Conservation (phyloP, 2,797 vertebrate genomes). For the Lepilemur ruficaudatus region DNA sequence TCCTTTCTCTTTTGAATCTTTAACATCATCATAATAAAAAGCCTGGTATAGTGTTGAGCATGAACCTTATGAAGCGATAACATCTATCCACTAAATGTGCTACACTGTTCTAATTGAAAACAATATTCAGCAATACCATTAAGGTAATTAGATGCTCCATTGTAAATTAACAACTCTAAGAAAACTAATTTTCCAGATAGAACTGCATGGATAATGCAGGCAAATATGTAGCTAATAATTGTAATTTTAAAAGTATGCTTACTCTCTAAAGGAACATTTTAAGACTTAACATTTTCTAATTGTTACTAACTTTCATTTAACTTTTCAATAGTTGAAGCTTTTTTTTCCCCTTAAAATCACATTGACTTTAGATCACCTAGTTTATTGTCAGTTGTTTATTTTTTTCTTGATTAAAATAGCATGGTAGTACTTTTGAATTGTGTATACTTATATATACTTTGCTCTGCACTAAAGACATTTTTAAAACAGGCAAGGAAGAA, state of each 20-base stretch:
- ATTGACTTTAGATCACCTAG: neutral
- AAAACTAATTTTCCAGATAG: conserved; percentile 69
- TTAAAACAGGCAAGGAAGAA: neutral
- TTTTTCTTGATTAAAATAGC: neutral
- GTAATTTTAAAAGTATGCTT: conserved; percentile 62
- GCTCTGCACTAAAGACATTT: neutral
- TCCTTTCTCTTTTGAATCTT: neutral
- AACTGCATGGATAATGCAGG: conserved; percentile 27
- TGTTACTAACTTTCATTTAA: conserved; percentile 56
- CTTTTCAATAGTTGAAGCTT: conserved; percentile 28
- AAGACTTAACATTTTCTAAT: conserved; percentile 42
- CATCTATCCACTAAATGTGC: conserved; percentile 58
- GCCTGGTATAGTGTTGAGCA: neutral
- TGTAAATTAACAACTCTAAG: conserved; percentile 68
- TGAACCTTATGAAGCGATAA: conserved; percentile 48
- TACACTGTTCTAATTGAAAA: conserved; percentile 62
- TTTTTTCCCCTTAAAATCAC: neutral
- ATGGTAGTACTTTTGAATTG: neutral
- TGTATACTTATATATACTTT: neutral
- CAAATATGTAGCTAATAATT: conserved; percentile 65
- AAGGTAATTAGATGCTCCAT: conserved; percentile 67
- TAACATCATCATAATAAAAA: conserved; percentile 47
- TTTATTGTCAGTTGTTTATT: neutral
- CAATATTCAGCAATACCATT: conserved; percentile 61
- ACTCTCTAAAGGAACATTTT: conserved; percentile 59